Percentiles rank a stretch among this genome's conserved stretches.
phyloP scores from a whole-genome alignment of 2,888 invertebrate species.

The Himalopsyche japonica region DNA sequence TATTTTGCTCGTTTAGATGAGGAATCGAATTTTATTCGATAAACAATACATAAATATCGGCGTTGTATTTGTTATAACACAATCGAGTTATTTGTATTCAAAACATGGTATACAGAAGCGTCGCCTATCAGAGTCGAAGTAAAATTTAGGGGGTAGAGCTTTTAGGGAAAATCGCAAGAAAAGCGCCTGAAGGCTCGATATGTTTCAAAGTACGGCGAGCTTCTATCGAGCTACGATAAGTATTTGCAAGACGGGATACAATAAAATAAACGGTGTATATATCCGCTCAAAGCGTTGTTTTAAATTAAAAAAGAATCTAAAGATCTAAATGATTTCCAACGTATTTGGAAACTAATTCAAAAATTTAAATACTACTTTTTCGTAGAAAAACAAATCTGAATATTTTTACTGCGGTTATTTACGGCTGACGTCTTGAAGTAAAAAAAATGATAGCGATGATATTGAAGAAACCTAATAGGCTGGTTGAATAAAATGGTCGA shows the following conservation, averaged over 20 bases:
- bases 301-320: no score
- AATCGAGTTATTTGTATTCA: neutral
- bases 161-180: neutral
- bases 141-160: neutral
- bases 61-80: neutral
- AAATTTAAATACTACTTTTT: no score
- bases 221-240: neutral
- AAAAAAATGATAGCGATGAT: no score
- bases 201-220: neutral
- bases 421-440: no score
- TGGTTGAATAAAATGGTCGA: neutral
- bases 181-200: neutral
- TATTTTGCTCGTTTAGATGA: neutral
- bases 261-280: neutral
- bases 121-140: neutral
- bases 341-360: no score
- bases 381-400: no score
- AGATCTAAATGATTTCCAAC: no score
- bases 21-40: neutral
- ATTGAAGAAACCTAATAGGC: no score
- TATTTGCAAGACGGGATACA: neutral
- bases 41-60: neutral
- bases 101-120: neutral
- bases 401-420: no score
- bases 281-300: no score